Conservation (phyloP, 2,888 invertebrate species). For the Trachelus tabidus region DNA sequence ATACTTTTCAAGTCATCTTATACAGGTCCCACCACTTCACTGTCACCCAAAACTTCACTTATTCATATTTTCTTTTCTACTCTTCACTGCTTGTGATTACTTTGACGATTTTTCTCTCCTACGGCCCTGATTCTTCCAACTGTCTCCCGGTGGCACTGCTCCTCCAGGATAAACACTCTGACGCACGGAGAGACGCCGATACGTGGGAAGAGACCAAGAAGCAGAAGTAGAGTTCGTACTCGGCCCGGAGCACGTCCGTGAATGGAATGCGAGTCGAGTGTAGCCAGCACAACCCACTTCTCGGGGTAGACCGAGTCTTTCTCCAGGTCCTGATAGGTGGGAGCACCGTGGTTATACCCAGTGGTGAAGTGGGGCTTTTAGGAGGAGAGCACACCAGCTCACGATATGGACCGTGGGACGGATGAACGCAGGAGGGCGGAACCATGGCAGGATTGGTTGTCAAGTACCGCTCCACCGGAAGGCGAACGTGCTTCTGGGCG, state of each 20-base stretch:
- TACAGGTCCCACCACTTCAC: not conserved
- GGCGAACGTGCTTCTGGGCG: conserved; percentile 49
- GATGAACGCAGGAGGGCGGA: conserved; percentile 41
- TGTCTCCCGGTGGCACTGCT: not conserved
- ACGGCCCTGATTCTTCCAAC: not conserved
- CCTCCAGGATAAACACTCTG: not conserved
- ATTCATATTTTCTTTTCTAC: not conserved
- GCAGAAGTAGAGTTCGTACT: not conserved
- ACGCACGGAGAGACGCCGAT: too few species aligned
- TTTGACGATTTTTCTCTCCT: not conserved
- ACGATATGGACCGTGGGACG: conserved; percentile 23
- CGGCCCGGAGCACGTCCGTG: conserved; percentile 7
- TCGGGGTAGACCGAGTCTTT: not conserved
- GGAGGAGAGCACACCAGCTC: conserved; percentile 16
- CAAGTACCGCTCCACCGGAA: conserved; percentile 42
- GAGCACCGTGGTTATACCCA: conserved; percentile 12
- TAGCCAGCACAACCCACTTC: conserved; percentile 6
- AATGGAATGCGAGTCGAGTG: conserved; percentile 25
- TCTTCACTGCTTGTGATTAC: not conserved
- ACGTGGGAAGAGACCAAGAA: not conserved
- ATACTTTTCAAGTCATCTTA: not conserved
- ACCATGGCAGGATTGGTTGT: conserved; percentile 46
- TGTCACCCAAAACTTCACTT: not conserved
- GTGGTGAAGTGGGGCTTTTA: not conserved
- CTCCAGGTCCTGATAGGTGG: conserved; percentile 4